Evolutionary conservation across 2,888 invertebrate species (phyloP).

Genomic region (Dioctria rufipes): DNA sequence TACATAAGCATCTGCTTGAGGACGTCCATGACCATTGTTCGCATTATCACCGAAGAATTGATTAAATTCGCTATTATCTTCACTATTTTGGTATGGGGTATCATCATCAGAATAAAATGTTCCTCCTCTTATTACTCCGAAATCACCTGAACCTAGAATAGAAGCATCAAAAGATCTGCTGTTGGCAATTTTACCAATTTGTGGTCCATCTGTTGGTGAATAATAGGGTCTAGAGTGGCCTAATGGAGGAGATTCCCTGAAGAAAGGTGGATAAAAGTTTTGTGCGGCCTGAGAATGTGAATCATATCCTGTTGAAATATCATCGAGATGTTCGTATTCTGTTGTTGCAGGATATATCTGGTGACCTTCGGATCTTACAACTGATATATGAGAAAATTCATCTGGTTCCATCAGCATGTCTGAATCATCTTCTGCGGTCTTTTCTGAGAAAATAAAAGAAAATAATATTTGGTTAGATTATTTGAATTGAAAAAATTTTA

Average conservation of each 20-base stretch:
- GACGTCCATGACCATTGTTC: conserved; percentile 82
- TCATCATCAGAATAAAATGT: conserved; percentile 87
- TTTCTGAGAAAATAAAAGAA: conserved; percentile 62
- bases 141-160: conserved; percentile 87
- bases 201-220: conserved; percentile 75
- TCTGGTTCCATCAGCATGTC: conserved; percentile 72
- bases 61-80: conserved; percentile 74
- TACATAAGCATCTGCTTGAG: conserved; percentile 77
- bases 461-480: too few species aligned
- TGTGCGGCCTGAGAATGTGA: conserved; percentile 74
- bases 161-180: conserved; percentile 75
- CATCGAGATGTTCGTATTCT: conserved; percentile 53
- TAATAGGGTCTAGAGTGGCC: conserved; percentile 77
- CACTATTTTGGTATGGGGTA: conserved; percentile 73
- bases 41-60: conserved; percentile 72
- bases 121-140: conserved; percentile 88
- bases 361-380: conserved; percentile 68
- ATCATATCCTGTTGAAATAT: conserved; percentile 14
- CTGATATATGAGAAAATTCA: conserved; percentile 66
- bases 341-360: conserved; percentile 66
- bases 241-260: conserved; percentile 73
- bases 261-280: conserved; percentile 86
- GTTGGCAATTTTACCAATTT: conserved; percentile 71
- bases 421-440: conserved; percentile 69
- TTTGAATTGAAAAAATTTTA: too few species aligned